Percentiles rank a stretch among this genome's conserved stretches.
These are phyloP conservation scores for Orgyia antiqua DNA, from an alignment of 2,888 invertebrate species.

Conservation along the genomic window DNA sequence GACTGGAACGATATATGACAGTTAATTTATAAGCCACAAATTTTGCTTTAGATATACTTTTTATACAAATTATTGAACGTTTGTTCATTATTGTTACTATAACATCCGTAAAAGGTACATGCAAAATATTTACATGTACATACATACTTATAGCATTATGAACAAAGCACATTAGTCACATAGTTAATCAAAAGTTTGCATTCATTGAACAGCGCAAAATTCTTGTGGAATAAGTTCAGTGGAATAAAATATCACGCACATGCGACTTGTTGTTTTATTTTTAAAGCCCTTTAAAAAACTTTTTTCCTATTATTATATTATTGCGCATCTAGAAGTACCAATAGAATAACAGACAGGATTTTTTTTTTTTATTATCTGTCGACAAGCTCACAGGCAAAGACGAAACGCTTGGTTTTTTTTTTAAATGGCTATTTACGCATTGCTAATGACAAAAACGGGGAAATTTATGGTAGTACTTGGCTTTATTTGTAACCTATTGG, in stretches of 20 bases:
- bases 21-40: conserved; percentile 36
- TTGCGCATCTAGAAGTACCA: too few species aligned
- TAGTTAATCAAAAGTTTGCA: conserved; percentile 59
- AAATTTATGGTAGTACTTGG: too few species aligned
- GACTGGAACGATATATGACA: conserved; percentile 36
- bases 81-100: conserved; percentile 54
- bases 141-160: conserved; percentile 49
- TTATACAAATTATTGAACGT: conserved; percentile 58
- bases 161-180: conserved; percentile 70
- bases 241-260: conserved; percentile 75
- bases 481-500: too few species aligned
- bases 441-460: too few species aligned
- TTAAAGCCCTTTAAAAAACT: too few species aligned
- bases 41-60: conserved; percentile 54
- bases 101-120: conserved; percentile 42
- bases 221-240: conserved; percentile 64
- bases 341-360: too few species aligned
- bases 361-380: too few species aligned
- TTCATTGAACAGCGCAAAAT: conserved; percentile 63
- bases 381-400: too few species aligned
- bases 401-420: too few species aligned
- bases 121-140: conserved; percentile 28
- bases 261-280: conserved; percentile 64
- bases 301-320: too few species aligned
- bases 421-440: too few species aligned